phyloP scores from a whole-genome alignment of 1,140 invertebrate genomes.

The Bombus pascuorum region DNA sequence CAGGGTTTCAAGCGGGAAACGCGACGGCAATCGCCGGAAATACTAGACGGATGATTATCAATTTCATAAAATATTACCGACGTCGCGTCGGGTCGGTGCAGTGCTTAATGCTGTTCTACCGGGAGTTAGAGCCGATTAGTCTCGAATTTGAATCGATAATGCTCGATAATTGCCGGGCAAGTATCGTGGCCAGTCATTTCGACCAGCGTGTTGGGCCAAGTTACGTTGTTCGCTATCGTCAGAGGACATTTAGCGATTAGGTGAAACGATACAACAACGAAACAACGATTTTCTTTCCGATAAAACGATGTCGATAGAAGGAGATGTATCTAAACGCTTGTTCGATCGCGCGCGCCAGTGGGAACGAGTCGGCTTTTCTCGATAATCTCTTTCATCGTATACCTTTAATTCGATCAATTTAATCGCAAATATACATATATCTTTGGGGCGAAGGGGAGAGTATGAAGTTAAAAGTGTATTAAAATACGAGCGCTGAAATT shows the following conservation, averaged over 20 bases:
- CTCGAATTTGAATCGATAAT: constrained; percentile 4
- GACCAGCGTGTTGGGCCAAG: background rate
- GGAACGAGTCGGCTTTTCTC: no score
- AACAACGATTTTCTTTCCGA: background rate
- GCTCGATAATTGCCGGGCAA: constrained; percentile 11
- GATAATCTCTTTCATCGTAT: background rate
- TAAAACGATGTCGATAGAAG: background rate
- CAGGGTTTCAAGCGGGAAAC: background rate
- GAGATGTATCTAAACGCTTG: no score
- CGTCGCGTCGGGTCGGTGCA: background rate
- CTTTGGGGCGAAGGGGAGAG: background rate
- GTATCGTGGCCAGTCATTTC: background rate
- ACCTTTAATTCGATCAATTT: background rate
- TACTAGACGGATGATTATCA: constrained; percentile 50
- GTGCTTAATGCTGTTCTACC: background rate
- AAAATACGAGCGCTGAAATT: background rate
- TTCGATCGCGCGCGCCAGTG: background rate
- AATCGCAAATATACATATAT: background rate
- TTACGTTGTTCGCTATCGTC: no score
- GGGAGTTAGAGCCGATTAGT: constrained; percentile 40
- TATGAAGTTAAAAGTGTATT: background rate
- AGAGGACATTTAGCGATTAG: no score
- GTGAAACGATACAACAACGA: background rate
- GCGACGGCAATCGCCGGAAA: constrained; percentile 16
- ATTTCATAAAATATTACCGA: constrained; percentile 56